phyloP scores from a whole-genome alignment of 2,113 vertebrate genomes.

The Cygnus atratus region DNA sequence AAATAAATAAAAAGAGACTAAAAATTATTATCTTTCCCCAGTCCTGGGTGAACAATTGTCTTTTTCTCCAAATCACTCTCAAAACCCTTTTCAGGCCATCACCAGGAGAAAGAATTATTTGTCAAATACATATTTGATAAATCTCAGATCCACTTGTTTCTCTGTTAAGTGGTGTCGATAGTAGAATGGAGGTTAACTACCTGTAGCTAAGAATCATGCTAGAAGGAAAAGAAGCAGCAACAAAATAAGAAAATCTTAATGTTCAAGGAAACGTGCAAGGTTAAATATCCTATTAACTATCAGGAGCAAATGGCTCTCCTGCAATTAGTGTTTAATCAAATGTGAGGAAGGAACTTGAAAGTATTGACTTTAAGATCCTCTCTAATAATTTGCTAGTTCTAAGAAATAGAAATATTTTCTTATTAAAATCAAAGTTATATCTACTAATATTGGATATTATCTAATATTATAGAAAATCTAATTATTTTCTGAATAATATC shows the following conservation, averaged over 20 bases:
- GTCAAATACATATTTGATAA: neutral
- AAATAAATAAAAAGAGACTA: neutral
- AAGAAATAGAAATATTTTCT: slow-evolving; percentile 9
- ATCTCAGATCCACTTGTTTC: neutral
- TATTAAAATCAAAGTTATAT: slow-evolving; percentile 13
- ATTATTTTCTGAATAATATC: slow-evolving; percentile 21
- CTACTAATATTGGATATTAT: neutral
- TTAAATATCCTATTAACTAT: slow-evolving; percentile 1
- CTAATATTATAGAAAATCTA: slow-evolving; percentile 16
- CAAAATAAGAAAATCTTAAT: neutral
- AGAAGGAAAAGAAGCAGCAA: neutral
- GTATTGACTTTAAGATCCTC: neutral
- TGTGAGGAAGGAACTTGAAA: neutral
- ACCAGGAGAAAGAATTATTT: neutral
- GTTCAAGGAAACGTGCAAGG: neutral
- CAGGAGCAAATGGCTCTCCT: neutral
- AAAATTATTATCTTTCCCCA: neutral
- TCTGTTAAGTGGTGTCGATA: neutral
- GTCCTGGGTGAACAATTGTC: neutral
- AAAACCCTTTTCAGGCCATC: neutral
- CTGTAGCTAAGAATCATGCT: neutral
- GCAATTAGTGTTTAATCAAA: slow-evolving; percentile 36
- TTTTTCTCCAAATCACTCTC: neutral
- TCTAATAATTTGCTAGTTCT: neutral
- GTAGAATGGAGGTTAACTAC: neutral